Evolutionary conservation across 2,888 invertebrate species (phyloP), one percentile per base, ranked within the genome.

Genomic region (Drosophila subsilvestris): DNA sequence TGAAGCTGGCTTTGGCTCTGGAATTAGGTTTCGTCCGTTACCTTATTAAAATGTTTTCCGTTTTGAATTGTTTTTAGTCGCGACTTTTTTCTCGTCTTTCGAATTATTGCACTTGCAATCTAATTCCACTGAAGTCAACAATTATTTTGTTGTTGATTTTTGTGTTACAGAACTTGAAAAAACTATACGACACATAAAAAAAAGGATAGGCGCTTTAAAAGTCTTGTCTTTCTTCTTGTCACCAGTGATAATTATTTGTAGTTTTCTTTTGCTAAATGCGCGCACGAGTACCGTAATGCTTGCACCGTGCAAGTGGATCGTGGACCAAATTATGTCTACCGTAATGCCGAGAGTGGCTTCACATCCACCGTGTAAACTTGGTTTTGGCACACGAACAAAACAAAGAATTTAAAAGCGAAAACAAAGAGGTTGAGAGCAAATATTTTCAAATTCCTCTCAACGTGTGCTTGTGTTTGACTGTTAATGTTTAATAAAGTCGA

Each of bases 121-220:
- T n/a, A 37, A 14, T 37, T n/a, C 37, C 37, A 14, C 14, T 37
- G 4, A n/a, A 37, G 37, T 37, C 37, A n/a, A 37, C 37, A 37
- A 14, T 1, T 37, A 6, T 37, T 56, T 72, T 29, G 45, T 32
- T 20, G 43, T 17, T 32, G 25, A 12, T 45, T 29, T 61, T 54
- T 18, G 56, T 25, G 25, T 18, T n/a, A 53, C 53, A 69, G 14
- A 74, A 74, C 74, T 74, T 69, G 60, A 42, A 68, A 76, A 37
- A 37, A 37, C 37, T 37, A 37, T 7, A 37, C 1, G 37, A 37
- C 37, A 37, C 37, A 37, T 37, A 37, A 37, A 37, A 76, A 76
- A 70, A 69, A 49, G 49, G n/a, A 29, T 44, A 47, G 27, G 20
- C 29, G 47, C 20, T 32, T 6, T 17, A 20, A 51, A 48, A 59